Evolutionary conservation across 2,888 invertebrate genomes (phyloP), one percentile per base, ranked within the genome.

Genomic region (Oligia fasciuncula): DNA sequence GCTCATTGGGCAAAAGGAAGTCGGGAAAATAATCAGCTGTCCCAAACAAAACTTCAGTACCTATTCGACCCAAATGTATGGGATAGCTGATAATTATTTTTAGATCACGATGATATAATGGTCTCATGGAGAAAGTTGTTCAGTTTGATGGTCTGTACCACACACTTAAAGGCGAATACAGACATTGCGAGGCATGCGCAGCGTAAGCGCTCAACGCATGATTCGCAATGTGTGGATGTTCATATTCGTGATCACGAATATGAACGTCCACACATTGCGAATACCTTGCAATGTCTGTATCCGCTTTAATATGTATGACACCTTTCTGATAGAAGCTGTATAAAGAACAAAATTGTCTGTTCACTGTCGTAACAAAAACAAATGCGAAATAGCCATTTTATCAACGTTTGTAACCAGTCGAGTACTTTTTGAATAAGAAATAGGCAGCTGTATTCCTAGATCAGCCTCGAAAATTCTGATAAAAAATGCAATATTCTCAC

Each of bases 401-500:
- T 62, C n/a, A 83, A 46, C 29, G 29, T 62, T 46, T 66, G 35
- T 46, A 49, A 35, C 46, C 40, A 51, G 54, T 14, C 23, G 1
- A 54, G 63, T 40, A 4, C 14, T 83, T 83, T 79, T 35, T 79
- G 43, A 69, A 80, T 84, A 84, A 84, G 19, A 65, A 65, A 80
- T 84, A 84, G 4, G 23, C 29, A 51, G 2, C 23, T 67, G 51
- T 77, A 77, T 67, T 77, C 66, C 73, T 84, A 65, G 71, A 73
- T 43, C 66, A 83, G 43, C n/a, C 49, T 29, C n/a, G 0, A 81
- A 51, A 67, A 60, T 60, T 78, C 69, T 68, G 46, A 73, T 77
- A 71, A 69, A 85, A 73, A 65, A 79, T 82, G 23, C 71, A 74
- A 74, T 78, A 66, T 73, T 80, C 92, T 93, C 91, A 95, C 96